Conservation (phyloP, 2,113 vertebrate species). For the Conger conger region DNA sequence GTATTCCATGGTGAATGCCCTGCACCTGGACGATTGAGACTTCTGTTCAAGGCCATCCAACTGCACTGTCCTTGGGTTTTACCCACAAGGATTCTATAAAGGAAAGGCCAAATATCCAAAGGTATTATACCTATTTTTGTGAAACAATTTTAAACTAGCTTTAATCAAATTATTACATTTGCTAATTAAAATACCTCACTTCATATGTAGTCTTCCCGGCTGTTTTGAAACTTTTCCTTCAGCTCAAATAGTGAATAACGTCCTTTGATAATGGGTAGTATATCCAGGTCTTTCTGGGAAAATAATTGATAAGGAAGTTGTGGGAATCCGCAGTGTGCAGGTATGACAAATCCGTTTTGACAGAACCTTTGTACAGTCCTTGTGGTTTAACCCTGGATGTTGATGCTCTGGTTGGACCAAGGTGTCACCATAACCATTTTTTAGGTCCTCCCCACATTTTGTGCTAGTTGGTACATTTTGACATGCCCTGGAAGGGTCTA, state of each 20-base stretch:
- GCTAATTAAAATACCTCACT: not conserved
- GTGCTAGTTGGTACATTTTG: not conserved
- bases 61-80: not conserved
- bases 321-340: not conserved
- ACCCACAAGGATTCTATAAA: not conserved
- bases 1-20: not conserved
- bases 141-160: too few species aligned
- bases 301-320: not conserved
- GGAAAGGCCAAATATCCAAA: not conserved
- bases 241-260: too few species aligned
- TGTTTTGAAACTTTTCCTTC: not conserved
- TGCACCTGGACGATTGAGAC: not conserved
- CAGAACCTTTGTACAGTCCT: not conserved
- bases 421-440: not conserved
- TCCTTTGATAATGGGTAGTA: too few species aligned
- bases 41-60: not conserved
- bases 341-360: not conserved
- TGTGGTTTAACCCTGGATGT: not conserved
- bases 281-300: not conserved
- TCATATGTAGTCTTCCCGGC: not conserved
- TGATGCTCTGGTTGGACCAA: not conserved
- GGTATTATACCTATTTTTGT: too few species aligned
- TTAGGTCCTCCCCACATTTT: not conserved
- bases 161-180: not conserved
- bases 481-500: not conserved